Conservation (phyloP, 1,140 invertebrate genomes). For the Theocolax elegans region DNA sequence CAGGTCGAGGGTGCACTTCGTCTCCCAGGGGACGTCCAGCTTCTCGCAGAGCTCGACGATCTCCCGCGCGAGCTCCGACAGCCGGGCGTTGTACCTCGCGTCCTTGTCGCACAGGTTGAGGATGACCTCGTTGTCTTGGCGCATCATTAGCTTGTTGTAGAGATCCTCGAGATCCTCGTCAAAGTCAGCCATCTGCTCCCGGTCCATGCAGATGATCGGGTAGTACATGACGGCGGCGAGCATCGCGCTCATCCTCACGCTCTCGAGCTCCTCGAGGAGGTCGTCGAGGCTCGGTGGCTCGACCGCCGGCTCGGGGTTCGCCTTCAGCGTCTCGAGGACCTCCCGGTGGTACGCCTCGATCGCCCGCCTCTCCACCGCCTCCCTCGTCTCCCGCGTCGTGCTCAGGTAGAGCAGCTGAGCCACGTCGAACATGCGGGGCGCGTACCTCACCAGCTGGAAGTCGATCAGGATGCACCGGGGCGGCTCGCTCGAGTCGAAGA, state of each 20-base stretch:
- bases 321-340: conserved; percentile 42
- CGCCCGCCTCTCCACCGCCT: conserved; percentile 48
- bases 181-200: background rate
- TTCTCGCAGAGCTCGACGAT: background rate
- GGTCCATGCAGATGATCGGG: conserved; percentile 31
- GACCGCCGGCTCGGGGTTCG: conserved; percentile 15
- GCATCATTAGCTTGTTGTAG: background rate
- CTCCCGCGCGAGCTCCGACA: background rate
- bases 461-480: conserved; percentile 70
- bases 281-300: conserved; percentile 51
- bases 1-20: no score
- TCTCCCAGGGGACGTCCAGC: background rate
- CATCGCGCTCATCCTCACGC: conserved; percentile 52
- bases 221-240: conserved; percentile 52
- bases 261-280: conserved; percentile 52
- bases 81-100: background rate
- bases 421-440: conserved; percentile 66
- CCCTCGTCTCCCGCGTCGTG: conserved; percentile 52
- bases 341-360: conserved; percentile 57
- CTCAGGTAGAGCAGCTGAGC: conserved; percentile 59
- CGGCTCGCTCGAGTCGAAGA: background rate
- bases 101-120: background rate
- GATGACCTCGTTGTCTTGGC: background rate
- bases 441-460: conserved; percentile 70
- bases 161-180: background rate